Percentiles rank a stretch among this genome's conserved stretches.
Conservation (phyloP, 1,140 invertebrate species). For the Leptopilina clavipes region DNA sequence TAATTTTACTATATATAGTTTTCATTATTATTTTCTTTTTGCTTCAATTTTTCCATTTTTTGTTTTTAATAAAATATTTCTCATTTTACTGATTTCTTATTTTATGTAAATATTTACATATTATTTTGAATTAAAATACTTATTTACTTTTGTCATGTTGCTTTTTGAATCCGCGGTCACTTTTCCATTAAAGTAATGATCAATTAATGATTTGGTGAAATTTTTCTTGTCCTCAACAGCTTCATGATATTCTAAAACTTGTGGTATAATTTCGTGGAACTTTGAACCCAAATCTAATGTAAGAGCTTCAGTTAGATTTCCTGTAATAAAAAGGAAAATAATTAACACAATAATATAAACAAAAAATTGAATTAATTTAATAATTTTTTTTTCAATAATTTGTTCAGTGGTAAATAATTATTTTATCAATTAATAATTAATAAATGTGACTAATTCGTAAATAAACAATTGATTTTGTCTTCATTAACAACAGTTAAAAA, state of each 20-base stretch:
- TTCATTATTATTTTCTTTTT: background rate
- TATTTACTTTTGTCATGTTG: slow-evolving; percentile 40
- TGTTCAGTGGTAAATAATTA: too few species aligned
- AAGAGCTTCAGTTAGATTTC: slow-evolving; percentile 35
- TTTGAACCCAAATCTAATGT: too few species aligned
- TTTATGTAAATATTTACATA: background rate
- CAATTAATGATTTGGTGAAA: slow-evolving; percentile 20
- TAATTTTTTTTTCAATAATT: background rate
- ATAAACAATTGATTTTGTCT: too few species aligned
- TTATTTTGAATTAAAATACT: background rate
- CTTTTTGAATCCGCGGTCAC: slow-evolving; percentile 31
- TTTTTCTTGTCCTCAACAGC: slow-evolving; percentile 36
- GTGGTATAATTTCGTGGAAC: background rate
- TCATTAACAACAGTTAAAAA: too few species aligned
- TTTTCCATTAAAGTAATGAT: slow-evolving; percentile 39
- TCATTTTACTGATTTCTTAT: background rate
- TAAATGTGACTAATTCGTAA: too few species aligned
- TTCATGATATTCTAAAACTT: slow-evolving; percentile 34
- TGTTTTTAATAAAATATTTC: too few species aligned
- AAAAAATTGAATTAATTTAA: too few species aligned
- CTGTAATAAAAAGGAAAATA: background rate
- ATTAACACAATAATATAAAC: too few species aligned
- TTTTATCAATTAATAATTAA: too few species aligned
- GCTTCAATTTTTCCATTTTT: background rate
- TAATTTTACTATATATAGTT: too few species aligned